Percentiles rank a stretch among this genome's conserved stretches.
These are phyloP conservation scores for Leptinotarsa tumamoca DNA, from an alignment of 2,888 invertebrate genomes.

Conservation along the genomic window DNA sequence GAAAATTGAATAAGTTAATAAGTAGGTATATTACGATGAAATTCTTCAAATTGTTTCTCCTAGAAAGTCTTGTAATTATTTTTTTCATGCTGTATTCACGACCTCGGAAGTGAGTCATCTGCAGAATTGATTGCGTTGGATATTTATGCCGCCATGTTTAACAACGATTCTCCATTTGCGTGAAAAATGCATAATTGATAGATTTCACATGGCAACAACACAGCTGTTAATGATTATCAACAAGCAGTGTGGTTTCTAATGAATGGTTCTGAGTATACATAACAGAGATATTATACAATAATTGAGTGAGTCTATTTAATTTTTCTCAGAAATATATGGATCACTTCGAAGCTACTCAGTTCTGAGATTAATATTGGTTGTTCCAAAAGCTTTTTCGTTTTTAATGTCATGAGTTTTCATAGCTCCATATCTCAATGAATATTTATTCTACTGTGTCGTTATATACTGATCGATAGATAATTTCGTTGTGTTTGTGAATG, in stretches of 20 bases:
- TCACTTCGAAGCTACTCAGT: not conserved
- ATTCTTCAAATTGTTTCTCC: not conserved
- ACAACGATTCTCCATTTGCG: constrained; percentile 25
- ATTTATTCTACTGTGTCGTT: too few species aligned
- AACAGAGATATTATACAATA: not conserved
- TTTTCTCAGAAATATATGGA: constrained; percentile 4
- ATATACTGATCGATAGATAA: too few species aligned
- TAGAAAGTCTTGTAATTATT: not conserved
- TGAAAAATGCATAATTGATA: constrained; percentile 23
- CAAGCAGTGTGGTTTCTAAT: not conserved
- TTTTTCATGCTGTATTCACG: not conserved
- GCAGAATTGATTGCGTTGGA: constrained; percentile 10
- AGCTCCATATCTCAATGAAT: too few species aligned
- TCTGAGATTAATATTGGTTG: not conserved
- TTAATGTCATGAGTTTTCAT: not conserved
- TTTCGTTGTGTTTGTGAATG: too few species aligned
- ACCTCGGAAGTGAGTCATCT: constrained; percentile 14
- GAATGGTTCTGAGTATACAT: not conserved
- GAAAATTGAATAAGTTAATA: not conserved
- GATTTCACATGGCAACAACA: constrained; percentile 18
- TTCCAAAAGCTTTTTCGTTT: too few species aligned
- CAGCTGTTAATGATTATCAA: not conserved
- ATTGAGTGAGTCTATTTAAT: not conserved
- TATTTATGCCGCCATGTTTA: not conserved
- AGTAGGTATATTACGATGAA: not conserved